These are phyloP conservation scores for Corythoichthys haematopterus DNA, from an alignment of 2,113 vertebrate species.

Conservation along the genomic window DNA sequence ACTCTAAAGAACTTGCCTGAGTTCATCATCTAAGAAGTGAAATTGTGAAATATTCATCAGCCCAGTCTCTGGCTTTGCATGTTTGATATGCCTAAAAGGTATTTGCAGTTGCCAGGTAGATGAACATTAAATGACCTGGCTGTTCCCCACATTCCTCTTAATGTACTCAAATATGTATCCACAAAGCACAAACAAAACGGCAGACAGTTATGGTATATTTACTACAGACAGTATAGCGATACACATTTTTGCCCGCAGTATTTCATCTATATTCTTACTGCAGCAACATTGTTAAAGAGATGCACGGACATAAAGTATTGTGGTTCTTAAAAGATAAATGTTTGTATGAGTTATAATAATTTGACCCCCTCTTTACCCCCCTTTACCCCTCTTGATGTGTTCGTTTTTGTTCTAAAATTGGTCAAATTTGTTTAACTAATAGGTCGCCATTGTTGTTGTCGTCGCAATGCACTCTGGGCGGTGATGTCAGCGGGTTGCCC, in stretches of 20 bases:
- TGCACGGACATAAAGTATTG: too few species aligned
- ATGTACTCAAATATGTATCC: conserved; percentile 32
- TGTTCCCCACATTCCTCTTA: conserved; percentile 43
- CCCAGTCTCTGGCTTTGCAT: conserved; percentile 29
- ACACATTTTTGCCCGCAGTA: not conserved
- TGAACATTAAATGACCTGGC: conserved; percentile 25
- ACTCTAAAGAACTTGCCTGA: conserved; percentile 12
- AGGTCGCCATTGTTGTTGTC: too few species aligned
- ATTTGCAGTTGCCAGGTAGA: conserved; percentile 38
- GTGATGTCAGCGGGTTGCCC: too few species aligned
- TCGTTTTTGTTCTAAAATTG: too few species aligned
- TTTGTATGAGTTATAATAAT: too few species aligned
- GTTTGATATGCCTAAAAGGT: conserved; percentile 43
- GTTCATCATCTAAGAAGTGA: conserved; percentile 13
- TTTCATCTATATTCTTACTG: not conserved
- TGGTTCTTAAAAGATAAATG: too few species aligned
- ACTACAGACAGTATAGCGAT: conserved; percentile 40
- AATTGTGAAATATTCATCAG: conserved; percentile 53
- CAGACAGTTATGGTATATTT: conserved; percentile 19
- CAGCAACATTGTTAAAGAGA: not conserved
- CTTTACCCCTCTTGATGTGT: too few species aligned
- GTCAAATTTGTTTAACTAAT: too few species aligned
- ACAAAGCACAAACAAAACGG: conserved; percentile 29
- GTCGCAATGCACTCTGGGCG: too few species aligned
- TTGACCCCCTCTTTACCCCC: too few species aligned